Evolutionary conservation across 2,113 vertebrate species (phyloP).

Genomic region (Gila orcuttii): DNA sequence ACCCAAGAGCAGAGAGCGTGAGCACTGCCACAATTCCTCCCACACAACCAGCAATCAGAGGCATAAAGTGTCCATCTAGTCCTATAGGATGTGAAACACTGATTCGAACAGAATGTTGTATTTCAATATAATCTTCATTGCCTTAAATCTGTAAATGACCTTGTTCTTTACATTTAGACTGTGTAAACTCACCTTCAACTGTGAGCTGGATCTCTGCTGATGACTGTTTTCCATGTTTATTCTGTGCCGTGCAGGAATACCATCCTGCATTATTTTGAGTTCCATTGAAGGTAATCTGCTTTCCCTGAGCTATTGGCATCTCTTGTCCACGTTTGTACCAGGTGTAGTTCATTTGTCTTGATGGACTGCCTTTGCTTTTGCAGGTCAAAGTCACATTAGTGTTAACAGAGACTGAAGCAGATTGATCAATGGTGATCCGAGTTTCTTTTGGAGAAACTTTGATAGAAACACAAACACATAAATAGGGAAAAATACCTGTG

Average conservation of each 20-base stretch:
- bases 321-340: background rate
- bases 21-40: background rate
- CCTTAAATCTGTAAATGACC: background rate
- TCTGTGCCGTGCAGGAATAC: background rate
- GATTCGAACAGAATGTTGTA: background rate
- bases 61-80: background rate
- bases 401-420: background rate
- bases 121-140: background rate
- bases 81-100: background rate
- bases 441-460: slow-evolving; percentile 26
- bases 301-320: background rate
- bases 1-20: background rate
- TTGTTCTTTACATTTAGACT: background rate
- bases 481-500: background rate
- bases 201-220: background rate
- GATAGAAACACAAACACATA: background rate
- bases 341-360: background rate
- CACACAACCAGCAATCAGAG: background rate
- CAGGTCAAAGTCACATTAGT: slow-evolving; percentile 27
- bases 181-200: background rate
- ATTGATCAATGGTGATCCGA: background rate
- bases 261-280: background rate
- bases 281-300: background rate
- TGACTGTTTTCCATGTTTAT: background rate
- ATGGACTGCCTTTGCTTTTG: background rate